Percentiles rank a stretch among this genome's conserved stretches.
phyloP scores from a whole-genome alignment of 1,140 invertebrate genomes.

The Luehdorfia chinensis region DNA sequence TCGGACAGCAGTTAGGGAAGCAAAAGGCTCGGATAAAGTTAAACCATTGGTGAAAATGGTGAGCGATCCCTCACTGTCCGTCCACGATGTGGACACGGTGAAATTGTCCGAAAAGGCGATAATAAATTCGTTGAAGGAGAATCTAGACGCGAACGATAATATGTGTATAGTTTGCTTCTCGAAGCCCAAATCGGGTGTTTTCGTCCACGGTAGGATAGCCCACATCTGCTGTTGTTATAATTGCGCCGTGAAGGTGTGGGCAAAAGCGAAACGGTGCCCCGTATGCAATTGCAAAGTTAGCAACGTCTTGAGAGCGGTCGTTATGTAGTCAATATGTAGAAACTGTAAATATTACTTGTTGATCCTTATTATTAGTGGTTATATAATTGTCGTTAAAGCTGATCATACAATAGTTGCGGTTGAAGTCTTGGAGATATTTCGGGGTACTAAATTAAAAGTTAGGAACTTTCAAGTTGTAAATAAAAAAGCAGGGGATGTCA shows the following conservation, averaged over 20 bases:
- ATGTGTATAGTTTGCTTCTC: slow-evolving; percentile 79
- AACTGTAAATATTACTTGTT: not conserved
- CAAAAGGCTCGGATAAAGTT: too few relatives aligned
- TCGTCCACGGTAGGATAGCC: slow-evolving; percentile 80
- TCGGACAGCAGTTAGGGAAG: too few relatives aligned
- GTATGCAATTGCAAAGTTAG: slow-evolving; percentile 82
- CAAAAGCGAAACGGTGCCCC: slow-evolving; percentile 79
- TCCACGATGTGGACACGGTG: slow-evolving; percentile 26
- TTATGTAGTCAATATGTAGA: slow-evolving; percentile 43
- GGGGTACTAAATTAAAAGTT: too few relatives aligned
- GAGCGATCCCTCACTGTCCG: slow-evolving; percentile 52
- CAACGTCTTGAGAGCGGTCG: slow-evolving; percentile 80
- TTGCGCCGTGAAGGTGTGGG: slow-evolving; percentile 81
- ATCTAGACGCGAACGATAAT: slow-evolving; percentile 48
- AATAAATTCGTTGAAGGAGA: slow-evolving; percentile 31
- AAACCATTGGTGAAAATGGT: slow-evolving; percentile 46
- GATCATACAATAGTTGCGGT: not conserved
- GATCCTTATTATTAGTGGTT: slow-evolving; percentile 6
- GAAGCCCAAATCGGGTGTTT: slow-evolving; percentile 80
- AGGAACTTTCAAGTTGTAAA: too few relatives aligned
- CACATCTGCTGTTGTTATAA: slow-evolving; percentile 84
- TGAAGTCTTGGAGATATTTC: not conserved
- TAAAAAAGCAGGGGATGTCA: too few relatives aligned
- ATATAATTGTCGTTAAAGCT: slow-evolving; percentile 1
- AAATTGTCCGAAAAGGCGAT: slow-evolving; percentile 32